Conservation (phyloP, 2,888 invertebrate species). For the Drosophila paranaensis region DNA sequence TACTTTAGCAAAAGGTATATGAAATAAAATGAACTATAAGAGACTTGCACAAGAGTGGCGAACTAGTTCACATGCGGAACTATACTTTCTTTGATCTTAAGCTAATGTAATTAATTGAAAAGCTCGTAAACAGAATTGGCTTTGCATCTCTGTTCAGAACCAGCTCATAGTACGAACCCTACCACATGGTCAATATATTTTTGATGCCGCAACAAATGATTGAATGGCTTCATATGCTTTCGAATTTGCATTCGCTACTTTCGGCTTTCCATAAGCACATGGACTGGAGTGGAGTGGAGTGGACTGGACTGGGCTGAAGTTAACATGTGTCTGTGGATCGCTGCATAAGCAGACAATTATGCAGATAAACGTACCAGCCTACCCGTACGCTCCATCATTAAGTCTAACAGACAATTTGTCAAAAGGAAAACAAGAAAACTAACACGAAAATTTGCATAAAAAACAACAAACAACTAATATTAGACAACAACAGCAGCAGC, state of each 20-base stretch:
- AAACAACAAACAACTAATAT: slow-evolving; percentile 75
- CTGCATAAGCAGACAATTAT: slow-evolving; percentile 56
- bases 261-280: slow-evolving; percentile 10
- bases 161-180: neutral
- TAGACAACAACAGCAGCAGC: slow-evolving; percentile 50
- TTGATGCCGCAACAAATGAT: neutral
- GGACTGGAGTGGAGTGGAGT: no score
- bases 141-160: neutral
- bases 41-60: neutral
- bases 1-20: neutral
- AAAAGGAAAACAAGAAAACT: slow-evolving; percentile 58
- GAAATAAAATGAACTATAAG: neutral
- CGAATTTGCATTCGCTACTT: slow-evolving; percentile 15
- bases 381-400: slow-evolving; percentile 69
- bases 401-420: slow-evolving; percentile 76
- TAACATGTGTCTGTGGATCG: slow-evolving; percentile 31
- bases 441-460: slow-evolving; percentile 73
- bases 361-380: slow-evolving; percentile 52
- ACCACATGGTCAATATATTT: no score
- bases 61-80: neutral
- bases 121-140: neutral
- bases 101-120: neutral
- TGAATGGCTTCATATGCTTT: slow-evolving; percentile 1
- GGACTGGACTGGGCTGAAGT: neutral
- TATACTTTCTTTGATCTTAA: neutral